A percentile compares a stretch with the other conserved stretches of the same genome.
These are phyloP conservation scores for Tiliacea citrago DNA, from an alignment of 2,888 invertebrate species.

Conservation along the genomic window DNA sequence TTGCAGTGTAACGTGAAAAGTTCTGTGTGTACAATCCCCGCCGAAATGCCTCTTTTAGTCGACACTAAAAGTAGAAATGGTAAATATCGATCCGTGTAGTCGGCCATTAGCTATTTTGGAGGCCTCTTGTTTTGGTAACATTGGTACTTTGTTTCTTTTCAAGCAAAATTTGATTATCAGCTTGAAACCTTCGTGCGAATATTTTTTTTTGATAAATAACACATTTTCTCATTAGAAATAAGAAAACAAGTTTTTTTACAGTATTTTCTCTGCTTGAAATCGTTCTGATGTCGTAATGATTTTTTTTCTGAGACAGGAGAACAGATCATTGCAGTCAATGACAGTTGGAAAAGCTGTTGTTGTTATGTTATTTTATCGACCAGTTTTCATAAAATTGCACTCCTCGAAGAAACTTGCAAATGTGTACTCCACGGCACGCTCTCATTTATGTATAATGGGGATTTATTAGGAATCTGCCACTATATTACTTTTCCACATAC, in stretches of 20 bases:
- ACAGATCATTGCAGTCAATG: not conserved
- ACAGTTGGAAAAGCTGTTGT: conserved; percentile 5
- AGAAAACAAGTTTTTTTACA: not conserved
- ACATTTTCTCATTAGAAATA: conserved; percentile 9
- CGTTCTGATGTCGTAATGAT: not conserved
- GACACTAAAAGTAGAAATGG: conserved; percentile 84
- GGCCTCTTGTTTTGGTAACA: conserved; percentile 59
- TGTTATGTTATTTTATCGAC: not conserved
- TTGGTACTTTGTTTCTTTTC: conserved; percentile 2
- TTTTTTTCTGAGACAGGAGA: not conserved
- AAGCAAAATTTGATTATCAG: not conserved
- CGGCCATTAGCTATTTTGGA: conserved; percentile 79
- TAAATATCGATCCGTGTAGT: conserved; percentile 87
- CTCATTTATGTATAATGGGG: not conserved
- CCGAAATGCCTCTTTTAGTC: conserved; percentile 85
- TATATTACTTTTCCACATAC: not conserved
- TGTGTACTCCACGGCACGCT: not conserved
- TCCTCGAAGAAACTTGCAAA: not conserved
- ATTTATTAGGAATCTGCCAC: not conserved
- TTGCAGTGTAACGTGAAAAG: conserved; percentile 79
- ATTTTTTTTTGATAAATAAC: not conserved
- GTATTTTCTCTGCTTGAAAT: conserved; percentile 6
- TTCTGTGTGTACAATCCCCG: conserved; percentile 64
- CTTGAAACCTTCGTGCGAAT: not conserved
- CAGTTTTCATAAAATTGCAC: conserved; percentile 7